phyloP scores from a whole-genome alignment of 2,797 vertebrate genomes.

The Molossus molossus region DNA sequence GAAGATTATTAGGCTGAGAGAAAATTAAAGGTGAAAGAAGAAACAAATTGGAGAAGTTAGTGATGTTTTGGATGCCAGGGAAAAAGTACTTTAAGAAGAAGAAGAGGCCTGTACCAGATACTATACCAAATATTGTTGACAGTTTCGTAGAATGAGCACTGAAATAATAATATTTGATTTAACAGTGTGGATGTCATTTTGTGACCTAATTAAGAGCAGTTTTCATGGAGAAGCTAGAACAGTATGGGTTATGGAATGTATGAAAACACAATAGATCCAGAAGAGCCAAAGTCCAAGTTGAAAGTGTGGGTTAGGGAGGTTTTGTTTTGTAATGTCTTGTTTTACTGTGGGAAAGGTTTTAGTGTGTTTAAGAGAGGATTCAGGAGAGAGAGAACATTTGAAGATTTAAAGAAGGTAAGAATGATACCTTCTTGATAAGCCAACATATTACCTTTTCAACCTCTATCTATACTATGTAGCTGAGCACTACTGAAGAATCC shows the following conservation, averaged over 20 bases:
- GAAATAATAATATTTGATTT: slow-evolving; percentile 18
- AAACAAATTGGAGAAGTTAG: neutral
- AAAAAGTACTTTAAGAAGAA: neutral
- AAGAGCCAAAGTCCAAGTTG: neutral
- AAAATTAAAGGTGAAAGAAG: neutral
- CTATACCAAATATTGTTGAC: neutral
- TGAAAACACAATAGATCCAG: neutral
- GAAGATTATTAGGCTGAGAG: neutral
- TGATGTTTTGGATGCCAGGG: neutral
- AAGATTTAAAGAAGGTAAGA: neutral
- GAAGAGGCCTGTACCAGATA: neutral
- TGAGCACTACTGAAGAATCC: too few relatives aligned
- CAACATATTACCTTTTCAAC: neutral
- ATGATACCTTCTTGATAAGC: neutral
- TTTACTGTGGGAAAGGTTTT: slow-evolving; percentile 28
- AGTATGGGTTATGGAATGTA: neutral
- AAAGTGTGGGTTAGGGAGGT: neutral
- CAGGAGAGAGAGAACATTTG: neutral
- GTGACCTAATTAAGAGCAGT: neutral
- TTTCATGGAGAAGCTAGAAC: slow-evolving; percentile 11
- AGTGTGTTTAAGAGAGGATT: neutral
- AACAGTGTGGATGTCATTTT: neutral
- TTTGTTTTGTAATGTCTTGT: slow-evolving; percentile 10
- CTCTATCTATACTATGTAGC: too few relatives aligned
- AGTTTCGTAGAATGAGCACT: neutral